Evolutionary conservation across 2,888 invertebrate species (phyloP), one percentile per base, ranked within the genome.

Genomic region (Hypomecis atomaria): DNA sequence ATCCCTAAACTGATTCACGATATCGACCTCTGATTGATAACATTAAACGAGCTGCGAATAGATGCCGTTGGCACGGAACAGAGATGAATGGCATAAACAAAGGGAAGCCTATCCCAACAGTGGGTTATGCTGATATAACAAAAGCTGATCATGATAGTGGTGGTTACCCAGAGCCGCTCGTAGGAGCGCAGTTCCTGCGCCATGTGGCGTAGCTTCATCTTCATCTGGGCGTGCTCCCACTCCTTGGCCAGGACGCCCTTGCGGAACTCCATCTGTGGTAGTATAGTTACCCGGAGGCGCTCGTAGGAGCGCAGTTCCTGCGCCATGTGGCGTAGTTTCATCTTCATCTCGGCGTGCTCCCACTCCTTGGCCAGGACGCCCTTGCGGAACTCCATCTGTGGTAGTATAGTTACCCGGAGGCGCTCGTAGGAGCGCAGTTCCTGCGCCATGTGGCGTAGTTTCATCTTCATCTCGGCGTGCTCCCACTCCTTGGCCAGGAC

Each of bases 401-500:
- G 38, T 38, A 4, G 9, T 38, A 4, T 38, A 4, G 5, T 44
- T 49, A 95, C 95, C 86, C 94, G 94, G 48, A 95, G 93, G 40
- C 93, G 88, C 56, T 92, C 87, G 59, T 96, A 94, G 38, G 94
- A 94, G 62, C 91, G 85, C 0, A 96, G 85, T 75, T 95, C 94
- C 69, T 94, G 93, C 53, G 94, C 82, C 71, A 96, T 91, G 84
- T 96, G 96, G 0, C 94, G 92, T 45, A 96, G 94, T 71, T 94
- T 94, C 93, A 95, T 95, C 76, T 93, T 94, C 76, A 94, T 87
- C 77, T 94, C 94, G 71, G 94, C 94, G 79, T 96, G 96, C 76
- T 95, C 94, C 96, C 96, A 97, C 85, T 96, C 96, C 78, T 94
- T 94, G 59, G 90, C 85, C 57, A 95, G 90, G 64, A 96, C 96